These are phyloP conservation scores for Criorhina ranunculi DNA, from an alignment of 2,888 invertebrate species.

Conservation along the genomic window DNA sequence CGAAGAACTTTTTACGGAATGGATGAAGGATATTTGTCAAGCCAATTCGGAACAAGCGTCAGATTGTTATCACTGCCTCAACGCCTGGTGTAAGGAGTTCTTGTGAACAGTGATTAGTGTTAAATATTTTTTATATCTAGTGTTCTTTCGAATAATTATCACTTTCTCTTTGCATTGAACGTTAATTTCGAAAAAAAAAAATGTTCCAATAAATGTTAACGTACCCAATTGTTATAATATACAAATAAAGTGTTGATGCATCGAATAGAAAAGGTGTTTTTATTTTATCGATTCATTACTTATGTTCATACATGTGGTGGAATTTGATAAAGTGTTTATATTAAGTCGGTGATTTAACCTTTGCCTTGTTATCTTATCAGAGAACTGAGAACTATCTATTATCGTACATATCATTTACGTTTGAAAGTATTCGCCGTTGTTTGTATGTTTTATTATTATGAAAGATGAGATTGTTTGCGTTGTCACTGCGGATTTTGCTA, in stretches of 20 bases:
- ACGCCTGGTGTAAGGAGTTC: conserved; percentile 99
- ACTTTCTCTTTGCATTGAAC: conserved; percentile 8
- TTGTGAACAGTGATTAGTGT: conserved; percentile 87
- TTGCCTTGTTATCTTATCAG: no score
- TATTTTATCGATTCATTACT: no score
- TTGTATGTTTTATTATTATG: no score
- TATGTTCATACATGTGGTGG: no score
- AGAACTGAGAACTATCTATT: no score
- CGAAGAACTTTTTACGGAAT: conserved; percentile 97
- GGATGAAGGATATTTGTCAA: conserved; percentile 97
- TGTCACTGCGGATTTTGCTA: no score
- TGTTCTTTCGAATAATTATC: conserved; percentile 18
- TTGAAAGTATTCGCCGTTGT: no score
- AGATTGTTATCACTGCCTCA: conserved; percentile 97
- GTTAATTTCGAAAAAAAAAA: not conserved
- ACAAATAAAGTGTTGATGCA: conserved; percentile 66
- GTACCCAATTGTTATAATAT: conserved; percentile 62
- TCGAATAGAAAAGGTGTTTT: not conserved
- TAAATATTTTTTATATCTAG: conserved; percentile 49
- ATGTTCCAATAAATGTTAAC: conserved; percentile 57
- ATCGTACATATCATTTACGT: no score
- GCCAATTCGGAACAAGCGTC: conserved; percentile 97
- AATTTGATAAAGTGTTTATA: no score
- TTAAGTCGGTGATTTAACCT: no score
- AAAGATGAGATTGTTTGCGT: no score